These are phyloP conservation scores for Tuberolachnus salignus DNA, from an alignment of 2,888 invertebrate genomes.

Conservation along the genomic window DNA sequence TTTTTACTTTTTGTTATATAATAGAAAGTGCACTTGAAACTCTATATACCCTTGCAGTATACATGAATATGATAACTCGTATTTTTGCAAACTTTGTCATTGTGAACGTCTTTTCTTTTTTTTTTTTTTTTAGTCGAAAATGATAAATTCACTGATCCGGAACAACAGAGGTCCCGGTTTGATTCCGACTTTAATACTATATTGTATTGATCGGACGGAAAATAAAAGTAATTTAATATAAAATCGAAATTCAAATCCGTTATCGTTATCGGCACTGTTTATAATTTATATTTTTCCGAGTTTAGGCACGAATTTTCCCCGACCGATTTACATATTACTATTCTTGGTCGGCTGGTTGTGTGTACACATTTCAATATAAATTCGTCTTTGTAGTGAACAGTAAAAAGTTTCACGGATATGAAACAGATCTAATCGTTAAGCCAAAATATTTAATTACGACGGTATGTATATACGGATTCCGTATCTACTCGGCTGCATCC, in stretches of 20 bases:
- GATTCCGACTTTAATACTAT: background rate
- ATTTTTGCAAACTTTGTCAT: background rate
- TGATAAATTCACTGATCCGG: background rate
- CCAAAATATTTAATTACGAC: too few relatives aligned
- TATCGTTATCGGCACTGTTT: too few relatives aligned
- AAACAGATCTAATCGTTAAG: too few relatives aligned
- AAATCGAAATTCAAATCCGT: background rate
- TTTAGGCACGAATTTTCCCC: too few relatives aligned
- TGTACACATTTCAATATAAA: too few relatives aligned
- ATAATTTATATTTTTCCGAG: too few relatives aligned
- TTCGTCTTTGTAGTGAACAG: too few relatives aligned
- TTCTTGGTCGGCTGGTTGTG: too few relatives aligned
- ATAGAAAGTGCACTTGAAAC: background rate
- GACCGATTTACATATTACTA: too few relatives aligned
- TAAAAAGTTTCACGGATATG: too few relatives aligned
- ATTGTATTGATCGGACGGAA: background rate
- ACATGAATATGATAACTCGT: background rate
- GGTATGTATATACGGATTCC: too few relatives aligned
- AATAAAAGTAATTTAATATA: background rate
- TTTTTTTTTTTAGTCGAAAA: constrained; percentile 14
- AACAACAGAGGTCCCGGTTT: background rate
- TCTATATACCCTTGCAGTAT: background rate
- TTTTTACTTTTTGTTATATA: background rate
- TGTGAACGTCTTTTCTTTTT: background rate
- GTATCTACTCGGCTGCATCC: too few relatives aligned